Evolutionary conservation across 35 echinoderm and acorn worm species (phyloP), one percentile per base, ranked within the genome.

Genomic region (Eucidaris tribuloides): DNA sequence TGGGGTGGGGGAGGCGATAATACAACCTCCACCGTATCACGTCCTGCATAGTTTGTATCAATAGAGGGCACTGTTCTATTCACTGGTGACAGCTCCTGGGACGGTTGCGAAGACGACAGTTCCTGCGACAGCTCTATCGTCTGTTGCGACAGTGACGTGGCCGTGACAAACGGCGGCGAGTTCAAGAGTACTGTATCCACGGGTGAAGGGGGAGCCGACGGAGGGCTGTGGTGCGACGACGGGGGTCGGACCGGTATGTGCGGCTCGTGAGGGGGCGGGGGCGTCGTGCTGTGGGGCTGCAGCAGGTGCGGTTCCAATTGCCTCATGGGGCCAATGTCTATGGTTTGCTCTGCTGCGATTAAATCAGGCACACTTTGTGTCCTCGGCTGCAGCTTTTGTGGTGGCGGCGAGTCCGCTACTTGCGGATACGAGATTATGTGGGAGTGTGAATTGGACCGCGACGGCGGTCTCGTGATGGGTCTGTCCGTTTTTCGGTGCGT

Each of bases 311-410:
- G 28, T 25, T 74, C 68, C 35, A 44, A 44, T 24, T 74, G 68
- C 68, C 68, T 74, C 68, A 74, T 74, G 68, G 68, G 68, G 37
- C 68, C 44, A 27, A 74, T 44, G 68, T 74, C 68, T 38, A 74
- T 38, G 41, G 68, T 42, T 25, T 33, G 68, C 35, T 74, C 37
- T 38, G 68, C 68, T 32, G 61, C 61, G 40, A 74, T 74, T 38
- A 74, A 44, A 44, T 74, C 68, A 74, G 68, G 68, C 68, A 74
- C 68, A 36, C 68, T 74, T 74, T 74, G 68, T 44, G 68, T 74
- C 48, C 48, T 9, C 48, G 9, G 48, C 9, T n/a, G 9, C 68
- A 33, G 29, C 24, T 38, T 17, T 44, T 74, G 35, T 40, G 68
- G 68, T 7, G 68, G 44, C 24, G 68, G 68, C 6, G 68, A 74